Base-by-base conservation (phyloP, 2,888 invertebrate genomes). In the Drosophila eohydei region DNA sequence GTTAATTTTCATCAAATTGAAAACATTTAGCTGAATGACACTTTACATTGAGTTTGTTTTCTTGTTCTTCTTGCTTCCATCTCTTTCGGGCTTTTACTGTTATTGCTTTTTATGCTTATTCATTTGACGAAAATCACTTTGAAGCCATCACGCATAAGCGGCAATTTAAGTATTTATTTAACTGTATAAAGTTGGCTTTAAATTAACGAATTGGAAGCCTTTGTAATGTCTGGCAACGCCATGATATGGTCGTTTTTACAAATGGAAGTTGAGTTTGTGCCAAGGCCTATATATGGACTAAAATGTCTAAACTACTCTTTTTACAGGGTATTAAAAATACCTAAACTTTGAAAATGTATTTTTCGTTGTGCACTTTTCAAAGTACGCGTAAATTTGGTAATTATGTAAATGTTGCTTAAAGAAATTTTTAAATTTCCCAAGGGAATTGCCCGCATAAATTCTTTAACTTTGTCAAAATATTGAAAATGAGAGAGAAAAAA, bases 1-100 rank as follows among this genome's bases (percentile, higher is more conserved):
- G 81, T 87, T 90, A 81, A 89, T 90, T 89, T 82, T 77, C 68
- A 62, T 74, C 58, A 80, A 90, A 89, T 85, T 85, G 79, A 84
- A 88, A 89, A 78, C 86, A 88, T 91, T 90, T 88, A 81, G 72
- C 74, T 71, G 70, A 79, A 90, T 87, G 88, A 78, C 84, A 83
- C 84, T 90, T 85, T 71, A 77, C 66, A 66, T 43, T 56, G 48
- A 40, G 48, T 38, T 50, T 58, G 52, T 48, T 26, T 50, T 16
- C 50, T 32, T 12, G 14, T 16, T 41, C 41, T 46, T 5, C 36
- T 41, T 3, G n/a, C n/a, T 6, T 8, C 41, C 40, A 14, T 30
- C 51, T 34, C 43, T 46, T 2, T 43, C 30, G 71, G 30, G 21
- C 34, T 7, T 40, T 28, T 34, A 26, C 30, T 12, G 26, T 54